Conservation (phyloP, 2,113 vertebrate species). For the Hepsetus odoe region DNA sequence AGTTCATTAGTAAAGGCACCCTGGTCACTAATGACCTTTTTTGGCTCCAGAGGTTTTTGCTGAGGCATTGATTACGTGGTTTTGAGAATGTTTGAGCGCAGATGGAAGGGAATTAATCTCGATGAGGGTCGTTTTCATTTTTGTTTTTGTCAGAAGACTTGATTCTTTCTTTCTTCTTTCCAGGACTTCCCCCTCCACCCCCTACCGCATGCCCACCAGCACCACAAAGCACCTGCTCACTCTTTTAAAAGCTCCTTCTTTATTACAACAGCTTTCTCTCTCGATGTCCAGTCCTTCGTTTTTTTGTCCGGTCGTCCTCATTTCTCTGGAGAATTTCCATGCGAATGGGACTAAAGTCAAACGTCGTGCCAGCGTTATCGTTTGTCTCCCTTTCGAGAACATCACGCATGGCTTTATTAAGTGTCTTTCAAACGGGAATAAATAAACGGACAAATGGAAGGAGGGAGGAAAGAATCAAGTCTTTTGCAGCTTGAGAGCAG, state of each 20-base stretch:
- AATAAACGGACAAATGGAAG: conserved; percentile 32
- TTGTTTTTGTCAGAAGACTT: conserved; percentile 58
- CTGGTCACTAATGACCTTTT: not conserved
- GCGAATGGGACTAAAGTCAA: conserved; percentile 34
- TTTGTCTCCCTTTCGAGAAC: conserved; percentile 32
- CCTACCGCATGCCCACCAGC: conserved; percentile 35
- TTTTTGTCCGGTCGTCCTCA: conserved; percentile 16
- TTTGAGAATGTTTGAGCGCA: not conserved
- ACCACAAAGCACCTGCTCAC: conserved; percentile 33
- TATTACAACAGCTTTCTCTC: conserved; percentile 25
- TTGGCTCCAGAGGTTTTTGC: not conserved
- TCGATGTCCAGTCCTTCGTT: not conserved
- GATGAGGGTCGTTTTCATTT: too few species aligned
- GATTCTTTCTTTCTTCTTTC: conserved; percentile 61
- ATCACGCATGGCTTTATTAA: conserved; percentile 55
- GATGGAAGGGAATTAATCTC: conserved; percentile 32
- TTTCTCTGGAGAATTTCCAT: conserved; percentile 14
- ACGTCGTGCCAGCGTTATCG: not conserved
- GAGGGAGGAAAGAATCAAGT: conserved; percentile 70
- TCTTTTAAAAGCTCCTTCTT: conserved; percentile 39
- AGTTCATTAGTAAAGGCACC: conserved; percentile 33
- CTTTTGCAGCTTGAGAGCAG: conserved; percentile 44
- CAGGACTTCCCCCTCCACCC: not conserved
- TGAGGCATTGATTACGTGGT: not conserved
- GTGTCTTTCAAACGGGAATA: conserved; percentile 42